A percentile compares a stretch with the other conserved stretches of the same genome.
These are phyloP conservation scores for Lemur catta DNA, from an alignment of 2,797 vertebrate genomes.

Conservation along the genomic window DNA sequence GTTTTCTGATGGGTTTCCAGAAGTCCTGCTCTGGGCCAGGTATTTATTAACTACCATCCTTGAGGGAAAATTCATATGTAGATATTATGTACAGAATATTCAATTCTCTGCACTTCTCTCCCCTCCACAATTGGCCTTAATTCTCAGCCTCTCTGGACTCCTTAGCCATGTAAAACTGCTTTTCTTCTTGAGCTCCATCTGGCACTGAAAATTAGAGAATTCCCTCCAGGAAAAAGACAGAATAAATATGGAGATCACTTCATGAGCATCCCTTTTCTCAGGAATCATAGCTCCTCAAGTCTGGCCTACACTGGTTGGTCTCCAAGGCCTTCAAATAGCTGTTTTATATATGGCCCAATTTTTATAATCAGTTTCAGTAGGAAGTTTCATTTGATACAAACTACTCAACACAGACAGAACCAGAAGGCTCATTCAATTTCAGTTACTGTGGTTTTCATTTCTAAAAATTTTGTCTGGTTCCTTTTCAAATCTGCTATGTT, in stretches of 20 bases:
- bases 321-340: neutral
- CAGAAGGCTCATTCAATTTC: neutral
- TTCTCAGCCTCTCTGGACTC: neutral
- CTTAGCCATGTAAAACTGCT: neutral
- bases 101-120: neutral
- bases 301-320: neutral
- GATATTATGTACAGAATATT: neutral
- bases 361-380: neutral
- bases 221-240: neutral
- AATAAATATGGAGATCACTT: neutral
- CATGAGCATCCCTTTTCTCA: neutral
- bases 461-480: slow-evolving; percentile 11
- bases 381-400: neutral
- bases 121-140: neutral
- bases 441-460: neutral
- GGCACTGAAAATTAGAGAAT: neutral
- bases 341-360: neutral
- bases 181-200: slow-evolving; percentile 11
- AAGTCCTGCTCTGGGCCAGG: neutral
- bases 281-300: neutral
- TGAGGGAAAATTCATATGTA: neutral
- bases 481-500: neutral
- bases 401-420: neutral
- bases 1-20: neutral
- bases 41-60: neutral